Evolutionary conservation across 2,888 invertebrate species (phyloP), one percentile per base, ranked within the genome.

Genomic region (Cantharis rufa): DNA sequence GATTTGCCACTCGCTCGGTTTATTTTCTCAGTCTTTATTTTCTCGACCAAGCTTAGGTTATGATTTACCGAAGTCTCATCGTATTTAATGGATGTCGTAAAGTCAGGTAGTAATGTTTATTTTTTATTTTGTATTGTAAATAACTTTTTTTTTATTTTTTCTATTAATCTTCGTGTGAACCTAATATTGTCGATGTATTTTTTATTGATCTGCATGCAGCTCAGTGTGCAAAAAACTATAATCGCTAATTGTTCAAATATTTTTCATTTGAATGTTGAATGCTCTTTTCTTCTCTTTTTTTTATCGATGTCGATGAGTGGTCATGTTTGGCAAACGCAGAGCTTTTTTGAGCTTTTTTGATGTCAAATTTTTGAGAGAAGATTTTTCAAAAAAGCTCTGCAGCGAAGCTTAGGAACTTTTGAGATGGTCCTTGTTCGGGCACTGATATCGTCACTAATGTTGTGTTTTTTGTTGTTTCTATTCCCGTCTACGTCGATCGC

Each of bases 381-480:
- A 15, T 13, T 62, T 70, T 71, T 83, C 85, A 83, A 85, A 84
- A 84, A 80, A 82, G 83, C 84, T 84, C 84, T 80, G 82, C 80
- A 80, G 81, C 83, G 87, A 87, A 89, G 91, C 90, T 91, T 93
- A 93, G 94, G 94, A 94, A 94, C 94, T 95, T 95, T 95, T 95
- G 95, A 95, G 95, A 95, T 95, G 95, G 95, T 95, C 95, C 95
- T 94, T 94, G 93, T 66, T 86, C 83, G 85, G 85, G 82, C 82
- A 84, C 89, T 82, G 82, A 83, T 84, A 85, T 81, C 83, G 83
- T 89, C 89, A 92, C 91, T 92, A 92, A 92, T 92, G 87, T 90
- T 90, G 89, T 91, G 86, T 92, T 91, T 85, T 90, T 90, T 86
- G 87, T 87, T 89, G 91, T 90, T 92, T 92, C 90, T 85, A 84